Evolutionary conservation across 1,140 invertebrate species (phyloP).

Genomic region (Drosophila virilis): DNA sequence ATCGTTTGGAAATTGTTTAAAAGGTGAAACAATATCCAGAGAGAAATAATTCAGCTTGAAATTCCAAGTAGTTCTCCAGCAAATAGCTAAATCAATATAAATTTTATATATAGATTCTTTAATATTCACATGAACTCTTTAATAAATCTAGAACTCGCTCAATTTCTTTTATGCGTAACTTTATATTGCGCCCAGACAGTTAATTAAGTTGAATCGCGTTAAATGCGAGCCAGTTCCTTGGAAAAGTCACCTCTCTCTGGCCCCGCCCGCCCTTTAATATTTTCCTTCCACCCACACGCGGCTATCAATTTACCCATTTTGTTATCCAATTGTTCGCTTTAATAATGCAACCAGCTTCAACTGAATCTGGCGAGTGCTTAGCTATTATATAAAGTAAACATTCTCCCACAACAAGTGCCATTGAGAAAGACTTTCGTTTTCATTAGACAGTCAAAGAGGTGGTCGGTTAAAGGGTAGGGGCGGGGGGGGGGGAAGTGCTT

Average conservation of each 20-base stretch:
- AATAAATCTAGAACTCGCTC: neutral
- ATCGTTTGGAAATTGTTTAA: too few species aligned
- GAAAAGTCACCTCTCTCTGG: neutral
- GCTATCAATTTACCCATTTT: slow-evolving; percentile 35
- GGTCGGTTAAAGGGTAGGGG: neutral
- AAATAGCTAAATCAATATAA: too few species aligned
- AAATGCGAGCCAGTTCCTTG: slow-evolving; percentile 23
- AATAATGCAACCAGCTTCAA: slow-evolving; percentile 39
- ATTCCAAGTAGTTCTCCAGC: too few species aligned
- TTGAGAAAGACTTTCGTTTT: slow-evolving; percentile 72
- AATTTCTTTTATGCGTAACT: slow-evolving; percentile 6
- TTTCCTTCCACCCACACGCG: neutral
- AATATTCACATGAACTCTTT: too few species aligned
- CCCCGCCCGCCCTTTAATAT: neutral
- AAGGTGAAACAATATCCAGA: too few species aligned
- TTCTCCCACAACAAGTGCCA: slow-evolving; percentile 48
- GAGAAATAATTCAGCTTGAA: too few species aligned
- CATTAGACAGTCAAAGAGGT: slow-evolving; percentile 25
- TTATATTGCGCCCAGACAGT: slow-evolving; percentile 5
- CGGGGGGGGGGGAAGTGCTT: neutral
- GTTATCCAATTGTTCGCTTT: slow-evolving; percentile 49
- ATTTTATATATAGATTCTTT: too few species aligned
- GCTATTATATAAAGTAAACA: slow-evolving; percentile 25
- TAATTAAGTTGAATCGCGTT: slow-evolving; percentile 40
- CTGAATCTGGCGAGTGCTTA: slow-evolving; percentile 21